Conservation (phyloP, 2,113 vertebrate species). For the Toxotes chatareus region DNA sequence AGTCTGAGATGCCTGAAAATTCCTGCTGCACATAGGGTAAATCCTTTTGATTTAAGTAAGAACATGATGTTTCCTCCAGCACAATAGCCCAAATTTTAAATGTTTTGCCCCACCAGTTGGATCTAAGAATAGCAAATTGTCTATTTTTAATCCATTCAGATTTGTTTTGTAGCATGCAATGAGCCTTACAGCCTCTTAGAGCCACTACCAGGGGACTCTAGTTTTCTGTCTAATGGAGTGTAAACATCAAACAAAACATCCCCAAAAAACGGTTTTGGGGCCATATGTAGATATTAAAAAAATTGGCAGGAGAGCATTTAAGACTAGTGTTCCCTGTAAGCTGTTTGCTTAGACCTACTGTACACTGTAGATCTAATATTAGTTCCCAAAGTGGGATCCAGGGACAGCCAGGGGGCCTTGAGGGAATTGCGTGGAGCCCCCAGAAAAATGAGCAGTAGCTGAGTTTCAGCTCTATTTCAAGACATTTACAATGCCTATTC, state of each 20-base stretch:
- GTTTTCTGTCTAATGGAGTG: constrained; percentile 51
- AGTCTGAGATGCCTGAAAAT: constrained; percentile 6
- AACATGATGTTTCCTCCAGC: neutral
- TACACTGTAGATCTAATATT: constrained; percentile 40
- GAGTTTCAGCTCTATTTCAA: constrained; percentile 48
- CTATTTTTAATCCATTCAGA: constrained; percentile 45
- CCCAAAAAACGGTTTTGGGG: constrained; percentile 19
- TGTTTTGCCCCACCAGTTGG: neutral
- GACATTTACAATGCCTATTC: constrained; percentile 15
- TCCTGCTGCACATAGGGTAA: neutral
- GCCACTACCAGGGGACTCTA: constrained; percentile 28
- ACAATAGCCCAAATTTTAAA: neutral
- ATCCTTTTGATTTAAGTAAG: neutral
- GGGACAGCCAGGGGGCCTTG: constrained; percentile 40
- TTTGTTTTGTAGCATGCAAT: constrained; percentile 45
- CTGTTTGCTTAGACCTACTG: constrained; percentile 58
- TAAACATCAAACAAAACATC: constrained; percentile 55
- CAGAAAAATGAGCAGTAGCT: constrained; percentile 58
- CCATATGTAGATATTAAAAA: constrained; percentile 46
- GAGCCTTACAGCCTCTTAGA: constrained; percentile 30
- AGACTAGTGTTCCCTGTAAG: constrained; percentile 44
- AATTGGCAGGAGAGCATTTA: constrained; percentile 48
- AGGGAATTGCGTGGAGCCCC: constrained; percentile 50
- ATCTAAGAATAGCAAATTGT: constrained; percentile 33
- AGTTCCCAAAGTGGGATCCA: constrained; percentile 60